Base-by-base conservation (phyloP, 1,140 invertebrate genomes). In the Schlechtendalia chinensis region DNA sequence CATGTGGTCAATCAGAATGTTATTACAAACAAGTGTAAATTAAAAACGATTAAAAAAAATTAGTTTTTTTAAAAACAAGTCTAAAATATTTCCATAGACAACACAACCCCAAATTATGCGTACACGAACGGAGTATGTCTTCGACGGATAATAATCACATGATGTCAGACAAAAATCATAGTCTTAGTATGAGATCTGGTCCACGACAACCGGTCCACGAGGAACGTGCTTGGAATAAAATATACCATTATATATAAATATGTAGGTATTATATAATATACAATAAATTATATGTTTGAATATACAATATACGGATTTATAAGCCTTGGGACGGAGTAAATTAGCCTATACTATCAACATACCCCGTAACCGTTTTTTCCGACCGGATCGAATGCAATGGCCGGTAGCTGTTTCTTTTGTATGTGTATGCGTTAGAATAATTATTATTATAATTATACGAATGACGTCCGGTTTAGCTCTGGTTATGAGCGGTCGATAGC, bases 391-490 rank as follows among this genome's bases (percentile, higher is more conserved):
- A 29, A 67, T n/a, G 11, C 32, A 19, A 67, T 45, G 4, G 32
- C 32, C 63, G 63, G 63, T 67, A 67, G 63, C 63, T 39, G 63
- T 65, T 32, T 24, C 16, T 14, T 24, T 61, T n/a, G 29, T 14
- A 8, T 5, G 32, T n/a, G 32, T 39, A 29, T 67, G 24, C 29
- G 11, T 45, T 22, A 22, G n/a, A 45, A 63, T 63, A 63, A 61
- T 29, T 29, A 63, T 63, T 29, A 63, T 59, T 27, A 59, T 14
- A 14, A 65, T 32, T 67, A 67, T 27, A 45, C 19, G n/a, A 45
- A 67, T 32, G 32, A n/a, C 32, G 63, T 67, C 29, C 29, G 63
- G 63, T 67, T 67, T 22, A 5, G 63, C 32, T 67, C 63, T 22
- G 63, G 63, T 67, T 32, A 67, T 32, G 32, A 67, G 29, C 32